Percentiles rank a stretch among this genome's conserved stretches.
Evolutionary conservation across 2,888 invertebrate species (phyloP).

Genomic region (Rhamnusium bicolor): DNA sequence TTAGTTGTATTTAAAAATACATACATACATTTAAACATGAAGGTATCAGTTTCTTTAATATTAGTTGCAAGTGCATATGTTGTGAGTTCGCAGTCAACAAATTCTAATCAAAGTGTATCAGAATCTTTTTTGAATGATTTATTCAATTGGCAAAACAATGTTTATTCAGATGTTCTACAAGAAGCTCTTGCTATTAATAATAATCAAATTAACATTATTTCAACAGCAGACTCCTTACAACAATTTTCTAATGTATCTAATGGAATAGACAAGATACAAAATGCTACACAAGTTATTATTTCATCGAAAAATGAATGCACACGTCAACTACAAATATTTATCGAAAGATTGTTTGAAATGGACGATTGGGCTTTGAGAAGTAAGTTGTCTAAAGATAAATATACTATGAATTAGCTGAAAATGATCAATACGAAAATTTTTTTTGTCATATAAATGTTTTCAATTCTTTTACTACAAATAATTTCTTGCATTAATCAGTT

Average conservation of each 20-base stretch:
- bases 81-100: background rate
- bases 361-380: conserved; percentile 27
- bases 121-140: background rate
- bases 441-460: too few species aligned
- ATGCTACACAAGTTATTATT: background rate
- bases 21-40: background rate
- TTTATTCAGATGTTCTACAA: background rate
- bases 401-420: too few species aligned
- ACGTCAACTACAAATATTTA: conserved; percentile 15
- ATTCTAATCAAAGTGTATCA: background rate
- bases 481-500: too few species aligned
- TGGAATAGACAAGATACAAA: too few species aligned
- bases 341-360: background rate
- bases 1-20: background rate
- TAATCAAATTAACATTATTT: background rate
- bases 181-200: background rate
- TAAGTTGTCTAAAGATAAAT: conserved; percentile 25
- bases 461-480: too few species aligned
- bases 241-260: background rate
- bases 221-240: background rate
- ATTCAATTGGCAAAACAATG: background rate
- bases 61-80: background rate
- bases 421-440: too few species aligned
- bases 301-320: background rate
- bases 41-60: background rate